phyloP scores from a whole-genome alignment of 2,113 vertebrate genomes.

The Tyto alba region DNA sequence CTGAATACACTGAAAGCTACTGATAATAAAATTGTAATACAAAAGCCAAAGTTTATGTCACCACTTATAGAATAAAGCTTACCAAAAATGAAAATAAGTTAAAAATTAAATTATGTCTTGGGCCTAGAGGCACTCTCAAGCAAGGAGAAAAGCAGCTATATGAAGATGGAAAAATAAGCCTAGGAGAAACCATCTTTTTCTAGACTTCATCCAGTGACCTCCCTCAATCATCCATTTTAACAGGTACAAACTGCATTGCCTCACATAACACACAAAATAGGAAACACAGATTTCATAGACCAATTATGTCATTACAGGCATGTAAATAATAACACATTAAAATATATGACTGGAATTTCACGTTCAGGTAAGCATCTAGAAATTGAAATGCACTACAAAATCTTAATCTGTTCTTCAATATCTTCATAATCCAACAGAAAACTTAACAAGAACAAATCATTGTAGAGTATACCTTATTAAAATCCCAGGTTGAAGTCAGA shows the following conservation, averaged over 20 bases:
- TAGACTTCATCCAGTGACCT: background rate
- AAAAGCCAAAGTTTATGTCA: background rate
- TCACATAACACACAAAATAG: background rate
- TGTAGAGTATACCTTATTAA: background rate
- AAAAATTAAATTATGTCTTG: background rate
- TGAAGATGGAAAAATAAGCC: background rate
- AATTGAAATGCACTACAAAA: background rate
- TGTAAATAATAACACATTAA: background rate
- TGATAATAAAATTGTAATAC: background rate
- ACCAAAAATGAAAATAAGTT: background rate
- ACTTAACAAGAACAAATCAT: background rate
- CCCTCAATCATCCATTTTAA: background rate
- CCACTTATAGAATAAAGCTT: background rate
- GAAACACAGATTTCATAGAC: background rate
- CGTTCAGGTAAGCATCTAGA: background rate
- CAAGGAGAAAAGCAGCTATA: background rate
- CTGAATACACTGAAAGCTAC: background rate
- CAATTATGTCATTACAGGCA: background rate
- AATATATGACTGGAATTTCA: background rate
- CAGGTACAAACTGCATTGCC: background rate
- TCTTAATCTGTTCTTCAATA: background rate
- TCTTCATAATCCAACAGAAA: background rate
- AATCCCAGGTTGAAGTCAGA: background rate
- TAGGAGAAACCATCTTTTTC: background rate
- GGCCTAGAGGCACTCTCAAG: background rate